Base-by-base conservation (phyloP, 2,888 invertebrate species). In the Eupithecia subfuscata region DNA sequence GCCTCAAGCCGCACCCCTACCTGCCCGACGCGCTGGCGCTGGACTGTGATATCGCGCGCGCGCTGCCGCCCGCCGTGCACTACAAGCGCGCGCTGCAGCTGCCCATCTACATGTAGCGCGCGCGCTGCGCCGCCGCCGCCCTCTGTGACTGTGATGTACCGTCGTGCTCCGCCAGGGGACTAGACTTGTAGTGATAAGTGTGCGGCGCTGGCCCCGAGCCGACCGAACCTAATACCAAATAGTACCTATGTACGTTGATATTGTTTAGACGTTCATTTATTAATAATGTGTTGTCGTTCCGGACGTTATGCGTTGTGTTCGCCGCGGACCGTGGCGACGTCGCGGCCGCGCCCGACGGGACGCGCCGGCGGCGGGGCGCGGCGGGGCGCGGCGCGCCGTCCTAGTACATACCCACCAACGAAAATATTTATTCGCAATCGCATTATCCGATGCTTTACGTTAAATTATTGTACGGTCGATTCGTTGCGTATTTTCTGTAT, bases 401-500 rank as follows among this genome's bases (percentile, higher is more conserved):
- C 48, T 76, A 81, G 82, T 83, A 83, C 86, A 81, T 86, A 86
- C 91, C 91, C 92, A 90, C 91, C 92, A 87, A 90, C 92, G 88
- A 88, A 87, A 70, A 86, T 94, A 92, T 92, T 92, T 93, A 92
- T 91, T 92, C 90, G 91, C 92, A 89, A 90, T 85, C 88, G 92
- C 92, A 91, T 90, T 91, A 90, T 86, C 90, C 89, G 91, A 92
- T 89, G 93, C 94, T 93, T 93, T 90, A 88, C 89, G 86, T 77
- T 90, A 85, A 90, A 88, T 92, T 91, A 90, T 89, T 92, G 92
- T 93, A 90, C 91, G 91, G 90, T 91, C 87, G 88, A 91, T 92
- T 90, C 92, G 92, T 93, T 94, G 94, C 93, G 92, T 92, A 88
- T 90, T 92, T 64, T 92, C 91, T 94, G 92, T 94, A 90, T 93